A percentile compares a stretch with the other conserved stretches of the same genome.
Evolutionary conservation across 2,113 vertebrate genomes (phyloP).

Genomic region (Clupea harengus): DNA sequence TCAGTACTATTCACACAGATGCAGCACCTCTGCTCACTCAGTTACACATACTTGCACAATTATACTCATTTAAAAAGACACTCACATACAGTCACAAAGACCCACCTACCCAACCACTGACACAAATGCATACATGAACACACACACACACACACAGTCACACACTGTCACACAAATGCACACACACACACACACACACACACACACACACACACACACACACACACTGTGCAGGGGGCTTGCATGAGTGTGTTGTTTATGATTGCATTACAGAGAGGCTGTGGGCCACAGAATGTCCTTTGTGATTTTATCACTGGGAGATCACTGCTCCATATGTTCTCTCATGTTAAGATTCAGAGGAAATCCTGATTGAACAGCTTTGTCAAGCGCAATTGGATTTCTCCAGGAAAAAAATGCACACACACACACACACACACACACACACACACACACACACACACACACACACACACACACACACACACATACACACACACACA

Average conservation of each 20-base stretch:
- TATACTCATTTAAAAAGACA: background rate
- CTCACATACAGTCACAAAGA: background rate
- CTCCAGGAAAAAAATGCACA: conserved; percentile 26
- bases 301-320: conserved; percentile 56
- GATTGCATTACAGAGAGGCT: conserved; percentile 40
- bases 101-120: background rate
- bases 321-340: conserved; percentile 67
- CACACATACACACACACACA: background rate
- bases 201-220: conserved; percentile 21
- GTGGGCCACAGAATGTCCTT: conserved; percentile 46
- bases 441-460: background rate
- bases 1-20: too few species aligned
- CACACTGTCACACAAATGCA: conserved; percentile 39
- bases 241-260: conserved; percentile 8
- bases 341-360: conserved; percentile 52
- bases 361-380: conserved; percentile 62
- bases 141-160: conserved; percentile 30
- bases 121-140: background rate
- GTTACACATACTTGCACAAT: too few species aligned
- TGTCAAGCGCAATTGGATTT: conserved; percentile 63
- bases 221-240: background rate
- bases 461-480: conserved; percentile 1
- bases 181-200: background rate
- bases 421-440: background rate
- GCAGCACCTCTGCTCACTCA: too few species aligned